phyloP scores from a whole-genome alignment of 2,797 vertebrate species.

The Cuniculus paca region DNA sequence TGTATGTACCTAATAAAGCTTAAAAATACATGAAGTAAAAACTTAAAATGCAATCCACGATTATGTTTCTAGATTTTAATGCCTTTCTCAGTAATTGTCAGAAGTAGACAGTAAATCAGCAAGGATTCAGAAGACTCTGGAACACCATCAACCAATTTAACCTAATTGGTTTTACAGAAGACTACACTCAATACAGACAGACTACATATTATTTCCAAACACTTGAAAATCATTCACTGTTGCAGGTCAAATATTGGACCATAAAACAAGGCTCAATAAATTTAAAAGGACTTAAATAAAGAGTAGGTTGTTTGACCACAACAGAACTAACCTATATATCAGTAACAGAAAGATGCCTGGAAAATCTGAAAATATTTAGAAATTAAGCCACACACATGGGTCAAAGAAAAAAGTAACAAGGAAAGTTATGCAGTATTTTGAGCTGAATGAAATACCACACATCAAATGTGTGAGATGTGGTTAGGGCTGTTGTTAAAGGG shows the following conservation, averaged over 20 bases:
- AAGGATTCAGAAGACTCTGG: constrained; percentile 38
- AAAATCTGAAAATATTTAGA: constrained; percentile 46
- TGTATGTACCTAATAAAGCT: background rate
- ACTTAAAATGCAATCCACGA: constrained; percentile 29
- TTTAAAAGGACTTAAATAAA: constrained; percentile 32
- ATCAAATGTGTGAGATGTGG: constrained; percentile 8
- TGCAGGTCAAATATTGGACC: background rate
- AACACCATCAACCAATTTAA: background rate
- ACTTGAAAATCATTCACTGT: background rate
- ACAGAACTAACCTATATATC: background rate
- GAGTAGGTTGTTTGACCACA: constrained; percentile 31
- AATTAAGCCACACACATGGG: background rate
- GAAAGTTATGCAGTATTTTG: constrained; percentile 8
- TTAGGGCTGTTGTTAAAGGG: background rate
- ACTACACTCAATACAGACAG: background rate
- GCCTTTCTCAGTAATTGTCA: constrained; percentile 20
- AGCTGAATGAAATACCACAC: constrained; percentile 10
- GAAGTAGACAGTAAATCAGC: constrained; percentile 23
- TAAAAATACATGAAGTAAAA: constrained; percentile 33
- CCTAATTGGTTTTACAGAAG: background rate
- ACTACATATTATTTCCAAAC: background rate
- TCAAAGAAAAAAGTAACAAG: constrained; percentile 23
- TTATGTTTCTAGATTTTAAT: constrained; percentile 17
- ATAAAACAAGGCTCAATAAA: constrained; percentile 40
- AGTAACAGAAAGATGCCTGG: constrained; percentile 19